Base-by-base conservation (phyloP, 2,113 vertebrate genomes). In the Clinocottus analis region DNA sequence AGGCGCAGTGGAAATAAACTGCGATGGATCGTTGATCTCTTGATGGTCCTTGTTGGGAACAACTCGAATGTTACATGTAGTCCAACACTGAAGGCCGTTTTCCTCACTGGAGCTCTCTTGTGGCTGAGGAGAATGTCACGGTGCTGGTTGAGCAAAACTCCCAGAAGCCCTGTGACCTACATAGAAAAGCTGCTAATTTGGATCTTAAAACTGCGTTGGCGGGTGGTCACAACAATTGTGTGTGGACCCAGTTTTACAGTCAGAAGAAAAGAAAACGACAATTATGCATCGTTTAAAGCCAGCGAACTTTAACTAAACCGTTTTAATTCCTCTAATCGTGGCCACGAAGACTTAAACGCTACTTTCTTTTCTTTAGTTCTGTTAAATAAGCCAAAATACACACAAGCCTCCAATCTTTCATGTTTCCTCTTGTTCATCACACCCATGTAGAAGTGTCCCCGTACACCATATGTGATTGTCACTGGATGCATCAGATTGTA, bases 91-190 rank as follows among this genome's bases (percentile, higher is more conserved):
- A 76, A 82, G 72, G 66, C 69, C 33, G 13, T 77, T 72, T 82
- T 72, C 55, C 35, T 72, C 74, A 72, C 47, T 1, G 1, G 37
- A 75, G 82, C 62, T 91, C 77, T 83, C 72, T 56, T 3, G 86
- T 75, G 79, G 72, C 72, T 45, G 66, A 55, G 80, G 75, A 86
- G 79, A 91, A 85, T 90, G 90, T 90, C 89, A 91, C 69, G 23
- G 63, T 69, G 84, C 85, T 85, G 72, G 80, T 80, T 75, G 65
- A 85, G 68, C 67, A 29, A 23, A 80, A 45, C 72, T 88, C 89
- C 83, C 85, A 45, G 63, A 86, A 90, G 87, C 71, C 72, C 53
- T 7, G 58, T 87, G 87, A 82, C 87, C 86, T 85, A 91, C 70
- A 87, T 83, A 91, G 61, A 53, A 79, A 78, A 91, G 62, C 33